Evolutionary conservation across 2,113 vertebrate species (phyloP).

Genomic region (Tautogolabrus adspersus): DNA sequence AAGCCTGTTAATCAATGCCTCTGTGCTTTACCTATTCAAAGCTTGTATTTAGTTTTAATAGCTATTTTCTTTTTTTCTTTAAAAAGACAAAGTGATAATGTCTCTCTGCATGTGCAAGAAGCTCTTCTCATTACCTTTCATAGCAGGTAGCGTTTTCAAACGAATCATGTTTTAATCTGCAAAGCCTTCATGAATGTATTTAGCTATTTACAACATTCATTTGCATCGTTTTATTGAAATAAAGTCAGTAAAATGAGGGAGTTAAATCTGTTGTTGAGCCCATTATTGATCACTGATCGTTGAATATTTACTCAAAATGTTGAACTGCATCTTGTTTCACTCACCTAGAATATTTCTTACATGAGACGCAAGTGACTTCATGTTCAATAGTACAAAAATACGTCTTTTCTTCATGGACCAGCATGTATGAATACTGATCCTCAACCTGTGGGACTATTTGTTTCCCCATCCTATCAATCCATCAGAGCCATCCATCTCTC

Average conservation of each 20-base stretch:
- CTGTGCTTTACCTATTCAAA: neutral
- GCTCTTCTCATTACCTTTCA: too few species aligned
- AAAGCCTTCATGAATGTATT: neutral
- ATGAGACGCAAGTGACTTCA: neutral
- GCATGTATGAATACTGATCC: neutral
- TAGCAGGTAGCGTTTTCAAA: too few species aligned
- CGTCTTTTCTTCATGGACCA: neutral
- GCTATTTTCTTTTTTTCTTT: neutral
- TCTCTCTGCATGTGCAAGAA: too few species aligned
- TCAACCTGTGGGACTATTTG: slow-evolving; percentile 13
- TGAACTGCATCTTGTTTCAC: neutral
- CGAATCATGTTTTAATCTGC: neutral
- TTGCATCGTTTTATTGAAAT: neutral
- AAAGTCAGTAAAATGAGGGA: neutral
- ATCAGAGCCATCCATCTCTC: slow-evolving; percentile 36
- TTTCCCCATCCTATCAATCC: slow-evolving; percentile 33
- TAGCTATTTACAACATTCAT: neutral
- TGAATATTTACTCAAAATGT: too few species aligned
- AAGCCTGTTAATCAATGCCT: neutral
- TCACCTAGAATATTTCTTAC: neutral
- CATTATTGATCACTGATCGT: neutral
- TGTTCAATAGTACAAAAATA: neutral
- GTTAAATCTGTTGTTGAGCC: neutral
- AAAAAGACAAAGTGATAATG: too few species aligned
- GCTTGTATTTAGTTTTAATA: neutral